Evolutionary conservation across 2,113 vertebrate species (phyloP).

Genomic region (Solenodon paradoxus): DNA sequence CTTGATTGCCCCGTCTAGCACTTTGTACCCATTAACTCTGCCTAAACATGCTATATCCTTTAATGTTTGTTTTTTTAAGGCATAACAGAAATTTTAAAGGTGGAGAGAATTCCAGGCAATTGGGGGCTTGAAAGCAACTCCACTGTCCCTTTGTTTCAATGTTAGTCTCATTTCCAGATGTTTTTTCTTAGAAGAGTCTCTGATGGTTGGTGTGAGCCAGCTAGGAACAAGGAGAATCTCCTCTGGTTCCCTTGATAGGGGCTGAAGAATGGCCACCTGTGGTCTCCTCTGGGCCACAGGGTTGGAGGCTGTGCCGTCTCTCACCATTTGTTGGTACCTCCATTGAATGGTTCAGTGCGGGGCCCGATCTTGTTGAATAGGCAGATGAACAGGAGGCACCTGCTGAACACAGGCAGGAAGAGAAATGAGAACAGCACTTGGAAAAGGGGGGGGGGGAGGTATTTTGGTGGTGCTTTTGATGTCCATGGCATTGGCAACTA

Average conservation of each 20-base stretch:
- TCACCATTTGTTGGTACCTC: background rate
- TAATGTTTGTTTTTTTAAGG: too few species aligned
- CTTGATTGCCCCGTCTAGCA: background rate
- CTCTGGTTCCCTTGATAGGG: background rate
- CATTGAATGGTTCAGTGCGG: background rate
- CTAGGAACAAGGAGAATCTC: background rate
- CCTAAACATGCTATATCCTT: background rate
- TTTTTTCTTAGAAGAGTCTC: background rate
- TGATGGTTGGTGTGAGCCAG: background rate
- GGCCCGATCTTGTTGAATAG: background rate
- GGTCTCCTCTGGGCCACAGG: background rate
- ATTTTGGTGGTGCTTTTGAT: background rate
- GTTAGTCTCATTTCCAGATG: background rate
- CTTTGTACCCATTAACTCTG: background rate
- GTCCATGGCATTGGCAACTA: background rate
- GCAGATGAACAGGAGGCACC: background rate
- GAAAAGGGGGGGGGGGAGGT: background rate
- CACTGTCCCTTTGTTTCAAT: background rate
- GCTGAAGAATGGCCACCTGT: background rate
- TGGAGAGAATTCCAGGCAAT: background rate
- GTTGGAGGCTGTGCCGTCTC: background rate
- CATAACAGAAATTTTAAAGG: background rate
- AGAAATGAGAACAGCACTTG: rapidly evolving
- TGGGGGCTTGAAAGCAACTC: background rate
- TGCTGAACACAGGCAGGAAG: background rate